Evolutionary conservation across 2,888 invertebrate genomes (phyloP).

Genomic region (Acrobasis consociella): DNA sequence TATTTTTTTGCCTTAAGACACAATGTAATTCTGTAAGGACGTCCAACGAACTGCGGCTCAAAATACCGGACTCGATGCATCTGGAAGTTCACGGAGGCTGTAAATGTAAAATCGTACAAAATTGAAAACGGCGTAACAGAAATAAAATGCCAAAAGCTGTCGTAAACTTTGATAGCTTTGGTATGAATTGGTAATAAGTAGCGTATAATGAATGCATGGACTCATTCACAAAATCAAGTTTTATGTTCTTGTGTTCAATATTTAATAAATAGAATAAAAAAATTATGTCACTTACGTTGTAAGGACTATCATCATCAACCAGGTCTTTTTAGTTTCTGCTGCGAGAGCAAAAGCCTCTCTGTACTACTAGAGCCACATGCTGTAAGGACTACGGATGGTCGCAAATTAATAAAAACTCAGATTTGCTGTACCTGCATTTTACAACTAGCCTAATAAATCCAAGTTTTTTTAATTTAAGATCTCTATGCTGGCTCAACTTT

Average conservation of each 20-base stretch:
- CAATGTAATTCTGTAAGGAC: neutral
- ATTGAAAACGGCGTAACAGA: conserved; percentile 15
- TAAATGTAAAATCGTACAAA: conserved; percentile 15
- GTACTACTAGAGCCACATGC: no score
- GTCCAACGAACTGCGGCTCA: conserved; percentile 4
- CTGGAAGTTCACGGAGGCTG: conserved; percentile 18
- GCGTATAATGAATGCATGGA: neutral
- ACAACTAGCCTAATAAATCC: no score
- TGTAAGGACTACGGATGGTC: no score
- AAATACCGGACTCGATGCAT: conserved; percentile 4
- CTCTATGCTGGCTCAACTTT: no score
- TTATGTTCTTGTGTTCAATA: neutral
- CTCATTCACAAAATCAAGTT: neutral
- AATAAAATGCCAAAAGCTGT: conserved; percentile 13
- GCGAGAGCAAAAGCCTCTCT: no score
- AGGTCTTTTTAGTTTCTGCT: no score
- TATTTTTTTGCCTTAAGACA: neutral
- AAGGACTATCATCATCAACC: no score
- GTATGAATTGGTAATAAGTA: conserved; percentile 14
- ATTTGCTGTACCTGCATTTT: no score
- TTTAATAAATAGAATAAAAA: no score
- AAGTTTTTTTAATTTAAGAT: no score
- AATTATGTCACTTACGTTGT: no score
- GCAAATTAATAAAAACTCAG: no score
- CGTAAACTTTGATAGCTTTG: conserved; percentile 20